phyloP scores from a whole-genome alignment of 2,113 vertebrate species.

The Neolamprologus ventralis region DNA sequence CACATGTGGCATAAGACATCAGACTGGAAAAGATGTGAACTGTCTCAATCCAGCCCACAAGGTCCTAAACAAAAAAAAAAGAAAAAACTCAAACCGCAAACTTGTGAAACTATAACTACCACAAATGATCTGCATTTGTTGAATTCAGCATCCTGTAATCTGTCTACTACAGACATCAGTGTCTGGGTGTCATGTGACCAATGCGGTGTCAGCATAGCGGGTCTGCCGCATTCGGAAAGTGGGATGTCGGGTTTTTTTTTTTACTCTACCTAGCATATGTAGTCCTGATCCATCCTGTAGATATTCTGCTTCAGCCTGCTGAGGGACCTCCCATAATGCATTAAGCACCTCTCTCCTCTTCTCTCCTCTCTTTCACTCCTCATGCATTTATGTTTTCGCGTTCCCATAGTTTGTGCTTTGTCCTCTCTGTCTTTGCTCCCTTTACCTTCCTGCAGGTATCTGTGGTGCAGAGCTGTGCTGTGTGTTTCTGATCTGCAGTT shows the following conservation, averaged over 20 bases:
- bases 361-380: not conserved
- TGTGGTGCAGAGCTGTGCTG: not conserved
- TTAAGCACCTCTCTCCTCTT: not conserved
- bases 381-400: not conserved
- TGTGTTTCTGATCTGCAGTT: not conserved
- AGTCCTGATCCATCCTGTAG: not conserved
- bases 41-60: not conserved
- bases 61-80: not conserved
- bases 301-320: not conserved
- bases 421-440: not conserved
- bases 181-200: not conserved
- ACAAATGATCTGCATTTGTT: not conserved
- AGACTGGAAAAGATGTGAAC: not conserved
- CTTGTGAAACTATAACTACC: not conserved
- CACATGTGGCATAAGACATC: not conserved
- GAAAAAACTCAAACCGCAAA: not conserved
- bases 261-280: not conserved
- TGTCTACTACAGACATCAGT: not conserved
- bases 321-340: not conserved
- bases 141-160: not conserved
- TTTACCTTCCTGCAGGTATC: not conserved
- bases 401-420: not conserved
- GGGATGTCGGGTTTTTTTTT: rapidly evolving
- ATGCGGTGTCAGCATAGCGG: not conserved
- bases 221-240: not conserved